These are phyloP conservation scores for Echinops telfairi DNA, from an alignment of 2,113 vertebrate genomes.

Conservation along the genomic window DNA sequence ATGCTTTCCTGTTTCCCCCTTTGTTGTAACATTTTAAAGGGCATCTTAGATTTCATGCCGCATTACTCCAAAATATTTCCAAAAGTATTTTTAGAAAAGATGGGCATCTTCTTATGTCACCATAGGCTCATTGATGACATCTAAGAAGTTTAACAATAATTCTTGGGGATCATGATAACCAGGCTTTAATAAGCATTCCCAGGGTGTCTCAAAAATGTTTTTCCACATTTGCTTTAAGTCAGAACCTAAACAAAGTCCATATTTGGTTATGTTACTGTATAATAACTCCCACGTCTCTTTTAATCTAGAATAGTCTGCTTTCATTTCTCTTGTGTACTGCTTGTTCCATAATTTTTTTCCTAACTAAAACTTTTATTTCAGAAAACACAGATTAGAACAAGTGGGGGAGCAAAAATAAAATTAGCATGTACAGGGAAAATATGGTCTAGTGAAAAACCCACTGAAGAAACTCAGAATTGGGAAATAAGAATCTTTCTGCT, in stretches of 20 bases:
- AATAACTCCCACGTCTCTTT: background rate
- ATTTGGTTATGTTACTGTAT: no score
- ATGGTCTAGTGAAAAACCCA: background rate
- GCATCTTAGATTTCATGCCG: constrained; percentile 12
- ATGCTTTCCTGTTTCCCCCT: background rate
- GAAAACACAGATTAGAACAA: constrained; percentile 60
- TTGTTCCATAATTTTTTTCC: constrained; percentile 45
- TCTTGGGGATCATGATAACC: background rate
- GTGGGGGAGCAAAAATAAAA: background rate
- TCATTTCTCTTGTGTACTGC: constrained; percentile 31
- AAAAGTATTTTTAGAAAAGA: background rate
- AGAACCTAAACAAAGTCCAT: constrained; percentile 28
- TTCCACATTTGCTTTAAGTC: constrained; percentile 27
- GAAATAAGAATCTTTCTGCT: background rate
- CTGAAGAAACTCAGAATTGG: background rate
- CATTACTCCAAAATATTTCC: background rate
- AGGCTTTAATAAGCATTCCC: background rate
- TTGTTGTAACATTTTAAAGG: constrained; percentile 18
- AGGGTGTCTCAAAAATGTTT: background rate
- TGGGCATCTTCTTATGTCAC: constrained; percentile 19
- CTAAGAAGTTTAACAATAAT: constrained; percentile 38
- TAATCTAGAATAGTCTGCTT: constrained; percentile 6
- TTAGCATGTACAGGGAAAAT: constrained; percentile 39
- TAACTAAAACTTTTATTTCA: constrained; percentile 60
- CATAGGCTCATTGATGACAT: background rate